phyloP scores from a whole-genome alignment of 37 sponge, comb jelly and placozoan species.

The Crambe crambe region DNA sequence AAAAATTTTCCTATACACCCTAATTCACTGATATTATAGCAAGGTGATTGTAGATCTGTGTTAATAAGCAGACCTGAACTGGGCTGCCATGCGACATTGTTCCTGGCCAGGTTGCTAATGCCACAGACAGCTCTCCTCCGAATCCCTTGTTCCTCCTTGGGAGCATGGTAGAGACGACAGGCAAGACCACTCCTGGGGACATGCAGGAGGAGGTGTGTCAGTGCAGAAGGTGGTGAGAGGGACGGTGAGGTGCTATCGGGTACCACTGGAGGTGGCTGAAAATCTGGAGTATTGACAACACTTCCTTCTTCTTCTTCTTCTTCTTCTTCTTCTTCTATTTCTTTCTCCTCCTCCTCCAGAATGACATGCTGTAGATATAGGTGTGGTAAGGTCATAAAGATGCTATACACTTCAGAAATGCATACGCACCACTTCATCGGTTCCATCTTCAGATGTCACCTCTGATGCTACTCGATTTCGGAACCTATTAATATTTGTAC shows the following conservation, averaged over 20 bases:
- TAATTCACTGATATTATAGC: no score
- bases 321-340: neutral
- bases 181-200: constrained; percentile 19
- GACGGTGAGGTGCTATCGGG: neutral
- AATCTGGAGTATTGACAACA: no score
- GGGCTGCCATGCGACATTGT: constrained; percentile 80
- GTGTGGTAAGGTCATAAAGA: neutral
- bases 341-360: neutral
- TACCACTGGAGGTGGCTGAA: neutral
- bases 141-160: constrained; percentile 61
- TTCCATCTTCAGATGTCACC: neutral
- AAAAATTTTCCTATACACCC: no score
- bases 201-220: constrained; percentile 17
- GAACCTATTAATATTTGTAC: neutral
- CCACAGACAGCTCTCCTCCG: constrained; percentile 57
- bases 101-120: constrained; percentile 34
- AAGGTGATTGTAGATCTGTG: no score
- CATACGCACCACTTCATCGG: neutral
- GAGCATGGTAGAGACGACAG: constrained; percentile 51
- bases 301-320: no score
- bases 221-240: constrained; percentile 18
- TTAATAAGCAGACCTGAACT: constrained; percentile 63
- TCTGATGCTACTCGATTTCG: neutral
- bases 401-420: no score
- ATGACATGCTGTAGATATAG: neutral